Evolutionary conservation across 2,113 vertebrate species (phyloP).

Genomic region (Lepisosteus oculatus): DNA sequence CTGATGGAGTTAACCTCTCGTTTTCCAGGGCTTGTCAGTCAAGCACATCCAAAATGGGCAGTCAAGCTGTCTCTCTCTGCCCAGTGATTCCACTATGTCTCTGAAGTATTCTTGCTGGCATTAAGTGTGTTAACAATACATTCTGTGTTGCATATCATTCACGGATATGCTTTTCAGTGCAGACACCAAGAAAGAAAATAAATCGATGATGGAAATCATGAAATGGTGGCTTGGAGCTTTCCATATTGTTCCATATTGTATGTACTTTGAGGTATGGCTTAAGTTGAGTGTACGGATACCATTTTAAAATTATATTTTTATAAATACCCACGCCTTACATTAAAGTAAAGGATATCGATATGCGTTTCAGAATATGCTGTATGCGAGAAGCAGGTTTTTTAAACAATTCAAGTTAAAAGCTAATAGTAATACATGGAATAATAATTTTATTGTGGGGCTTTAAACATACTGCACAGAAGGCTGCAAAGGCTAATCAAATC

Average conservation of each 20-base stretch:
- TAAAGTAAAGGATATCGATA: too few relatives aligned
- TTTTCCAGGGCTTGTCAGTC: neutral
- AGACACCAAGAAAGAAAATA: conserved; percentile 35
- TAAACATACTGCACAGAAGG: too few relatives aligned
- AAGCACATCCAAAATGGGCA: neutral
- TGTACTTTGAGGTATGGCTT: conserved; percentile 39
- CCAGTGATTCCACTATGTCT: neutral
- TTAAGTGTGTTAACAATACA: conserved; percentile 21
- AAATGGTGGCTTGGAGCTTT: conserved; percentile 38
- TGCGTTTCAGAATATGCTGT: too few relatives aligned
- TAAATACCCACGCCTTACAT: too few relatives aligned
- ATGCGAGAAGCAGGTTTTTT: too few relatives aligned
- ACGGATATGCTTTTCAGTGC: conserved; percentile 8
- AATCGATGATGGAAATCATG: conserved; percentile 52
- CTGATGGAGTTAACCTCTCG: conserved; percentile 7
- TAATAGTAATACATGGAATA: too few relatives aligned
- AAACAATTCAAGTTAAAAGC: too few relatives aligned
- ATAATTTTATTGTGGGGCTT: too few relatives aligned
- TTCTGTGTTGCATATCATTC: conserved; percentile 12
- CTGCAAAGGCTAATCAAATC: too few relatives aligned
- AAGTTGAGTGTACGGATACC: too few relatives aligned
- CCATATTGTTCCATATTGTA: conserved; percentile 47
- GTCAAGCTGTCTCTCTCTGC: neutral
- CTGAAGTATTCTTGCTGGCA: conserved; percentile 7
- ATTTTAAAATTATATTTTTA: too few relatives aligned